These are phyloP conservation scores for Diglossa brunneiventris DNA, from an alignment of 2,113 vertebrate species.

Conservation along the genomic window DNA sequence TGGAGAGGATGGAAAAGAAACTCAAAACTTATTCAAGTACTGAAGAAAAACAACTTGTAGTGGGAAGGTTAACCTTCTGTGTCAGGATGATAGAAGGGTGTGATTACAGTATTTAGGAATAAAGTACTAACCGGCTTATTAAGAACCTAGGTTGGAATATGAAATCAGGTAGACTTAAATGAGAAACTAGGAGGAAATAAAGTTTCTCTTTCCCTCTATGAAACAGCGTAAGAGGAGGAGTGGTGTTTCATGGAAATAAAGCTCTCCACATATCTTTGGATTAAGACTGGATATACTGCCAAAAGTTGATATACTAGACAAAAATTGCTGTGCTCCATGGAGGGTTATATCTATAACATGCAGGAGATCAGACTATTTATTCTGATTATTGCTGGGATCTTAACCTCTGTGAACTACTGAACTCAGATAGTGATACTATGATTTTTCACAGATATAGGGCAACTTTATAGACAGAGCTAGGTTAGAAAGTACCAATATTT, in stretches of 20 bases:
- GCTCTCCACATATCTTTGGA: background rate
- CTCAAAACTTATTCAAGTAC: background rate
- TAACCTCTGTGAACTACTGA: background rate
- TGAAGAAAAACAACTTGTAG: background rate
- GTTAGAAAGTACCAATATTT: background rate
- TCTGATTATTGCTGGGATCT: background rate
- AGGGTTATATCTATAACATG: background rate
- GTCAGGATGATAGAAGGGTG: background rate
- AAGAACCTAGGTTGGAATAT: background rate
- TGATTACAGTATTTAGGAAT: background rate
- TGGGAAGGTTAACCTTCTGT: background rate
- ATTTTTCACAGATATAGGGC: background rate
- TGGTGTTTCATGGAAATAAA: background rate
- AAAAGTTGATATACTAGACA: background rate
- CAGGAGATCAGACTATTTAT: background rate
- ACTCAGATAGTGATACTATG: background rate
- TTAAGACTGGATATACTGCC: background rate
- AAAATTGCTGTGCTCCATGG: background rate
- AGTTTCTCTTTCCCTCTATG: background rate
- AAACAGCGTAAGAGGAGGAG: background rate
- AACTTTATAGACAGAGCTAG: background rate
- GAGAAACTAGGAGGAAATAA: background rate
- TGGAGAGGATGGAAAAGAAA: background rate
- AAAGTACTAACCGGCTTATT: background rate
- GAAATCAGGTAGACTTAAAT: background rate